Base-by-base conservation (phyloP, 2,888 invertebrate species). In the Amphiduros pacificus region DNA sequence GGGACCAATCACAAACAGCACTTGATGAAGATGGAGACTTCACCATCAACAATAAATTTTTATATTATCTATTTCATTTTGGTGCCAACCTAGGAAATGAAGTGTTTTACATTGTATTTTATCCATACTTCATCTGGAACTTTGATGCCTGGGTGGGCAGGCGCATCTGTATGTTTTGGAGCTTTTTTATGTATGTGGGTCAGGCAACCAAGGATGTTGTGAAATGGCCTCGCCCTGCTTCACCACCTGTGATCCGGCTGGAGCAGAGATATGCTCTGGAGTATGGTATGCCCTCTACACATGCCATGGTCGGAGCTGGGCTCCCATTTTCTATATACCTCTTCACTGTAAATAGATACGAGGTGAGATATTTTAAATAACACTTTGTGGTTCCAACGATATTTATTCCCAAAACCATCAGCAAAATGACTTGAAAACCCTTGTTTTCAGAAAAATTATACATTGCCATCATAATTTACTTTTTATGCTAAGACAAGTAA, bases 51-150 rank as follows among this genome's bases (percentile, higher is more conserved):
- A 63, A 74, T 66, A 65, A 63, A 40, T 56, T 91, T 76, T 91
- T 93, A 90, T 92, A 92, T 83, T 91, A 90, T 80, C 77, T 94
- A 65, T 94, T 94, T 81, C 82, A 88, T 24, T 86, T 94, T 77
- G 94, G 93, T 22, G 93, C 94, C 0, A 90, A 90, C 65, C 83
- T 95, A 29, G 94, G 94, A 0, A 93, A 94, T 83, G 94, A 94
- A 84, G 86, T 90, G 66, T 95, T 95, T 82, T 95, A 94, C 83
- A 89, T 91, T 1, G 87, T 89, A n/a, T 93, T 94, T 77, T 93
- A 94, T 76, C 93, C 94, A 0, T 93, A 93, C 82, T 92, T 93
- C 90, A 91, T 93, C 78, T 95, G 94, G 94, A 95, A 94, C 82
- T 87, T 94, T 62, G 94, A 94, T 83, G 91, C 91, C 24, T 90